Conservation (phyloP, 2,888 invertebrate species). For the Hydriomena furcata region DNA sequence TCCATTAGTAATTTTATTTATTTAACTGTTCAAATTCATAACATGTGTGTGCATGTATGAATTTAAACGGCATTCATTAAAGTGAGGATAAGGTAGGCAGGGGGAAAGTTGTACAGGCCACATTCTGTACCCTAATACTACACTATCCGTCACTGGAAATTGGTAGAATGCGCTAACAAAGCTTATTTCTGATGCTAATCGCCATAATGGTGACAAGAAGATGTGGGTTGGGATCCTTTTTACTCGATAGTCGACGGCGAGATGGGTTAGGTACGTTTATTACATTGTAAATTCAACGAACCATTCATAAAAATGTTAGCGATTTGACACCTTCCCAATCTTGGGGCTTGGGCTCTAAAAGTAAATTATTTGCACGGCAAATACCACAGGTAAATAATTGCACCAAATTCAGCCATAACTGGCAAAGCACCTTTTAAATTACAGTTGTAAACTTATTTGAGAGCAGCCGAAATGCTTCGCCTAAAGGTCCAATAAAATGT, state of each 20-base stretch:
- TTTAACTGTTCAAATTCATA: slow-evolving; percentile 4
- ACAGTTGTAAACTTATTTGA: slow-evolving; percentile 27
- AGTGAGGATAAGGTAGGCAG: too few relatives aligned
- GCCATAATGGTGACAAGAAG: too few relatives aligned
- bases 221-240: too few relatives aligned
- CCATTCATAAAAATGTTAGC: slow-evolving; percentile 2
- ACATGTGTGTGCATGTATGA: not conserved
- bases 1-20: slow-evolving; percentile 16
- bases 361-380: slow-evolving; percentile 9
- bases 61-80: too few relatives aligned
- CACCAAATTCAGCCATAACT: slow-evolving; percentile 12
- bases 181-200: not conserved
- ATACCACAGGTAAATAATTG: slow-evolving; percentile 16
- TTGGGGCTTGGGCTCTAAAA: slow-evolving; percentile 1
- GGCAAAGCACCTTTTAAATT: slow-evolving; percentile 24
- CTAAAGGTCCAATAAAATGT: slow-evolving; percentile 26
- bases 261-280: not conserved
- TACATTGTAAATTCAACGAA: not conserved
- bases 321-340: slow-evolving; percentile 11
- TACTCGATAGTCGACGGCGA: too few relatives aligned
- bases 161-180: not conserved
- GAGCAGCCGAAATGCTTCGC: slow-evolving; percentile 25
- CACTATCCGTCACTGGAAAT: too few relatives aligned
- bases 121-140: not conserved
- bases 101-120: not conserved